Percentiles rank a stretch among this genome's conserved stretches.
phyloP scores from a whole-genome alignment of 2,113 vertebrate genomes.

The Pimephales promelas region DNA sequence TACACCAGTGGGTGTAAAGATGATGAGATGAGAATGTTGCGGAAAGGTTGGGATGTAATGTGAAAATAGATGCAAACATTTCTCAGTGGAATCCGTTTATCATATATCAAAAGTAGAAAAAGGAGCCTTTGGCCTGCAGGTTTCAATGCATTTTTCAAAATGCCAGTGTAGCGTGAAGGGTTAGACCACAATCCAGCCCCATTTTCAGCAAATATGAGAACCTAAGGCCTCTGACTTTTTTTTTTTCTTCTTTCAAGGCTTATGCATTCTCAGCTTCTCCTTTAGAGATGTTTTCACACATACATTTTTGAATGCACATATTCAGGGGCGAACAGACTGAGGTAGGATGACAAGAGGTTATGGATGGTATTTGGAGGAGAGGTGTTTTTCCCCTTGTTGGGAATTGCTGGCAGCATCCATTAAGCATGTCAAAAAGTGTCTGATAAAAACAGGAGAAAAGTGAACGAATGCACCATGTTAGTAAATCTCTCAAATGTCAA shows the following conservation, averaged over 20 bases:
- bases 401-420: constrained; percentile 58
- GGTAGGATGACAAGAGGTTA: constrained; percentile 24
- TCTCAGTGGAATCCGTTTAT: constrained; percentile 37
- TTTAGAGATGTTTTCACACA: constrained; percentile 41
- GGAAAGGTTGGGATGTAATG: constrained; percentile 23
- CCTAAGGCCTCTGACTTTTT: neutral
- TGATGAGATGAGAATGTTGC: constrained; percentile 8
- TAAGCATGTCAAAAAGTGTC: constrained; percentile 61
- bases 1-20: neutral
- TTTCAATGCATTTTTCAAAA: constrained; percentile 38
- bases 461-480: constrained; percentile 50
- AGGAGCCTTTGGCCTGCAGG: constrained; percentile 5
- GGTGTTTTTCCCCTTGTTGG: constrained; percentile 37
- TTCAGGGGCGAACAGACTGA: neutral
- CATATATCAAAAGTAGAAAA: constrained; percentile 32
- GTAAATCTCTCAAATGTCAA: constrained; percentile 77
- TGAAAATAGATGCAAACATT: constrained; percentile 20
- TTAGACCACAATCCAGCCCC: constrained; percentile 1
- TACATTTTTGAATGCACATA: neutral
- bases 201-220: constrained; percentile 29
- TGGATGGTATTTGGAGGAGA: constrained; percentile 32
- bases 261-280: constrained; percentile 18
- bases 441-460: constrained; percentile 60
- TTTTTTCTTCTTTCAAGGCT: neutral
- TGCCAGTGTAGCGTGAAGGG: constrained; percentile 22